These are phyloP conservation scores for Bombylius discolor DNA, from an alignment of 2,888 invertebrate species.

Conservation along the genomic window DNA sequence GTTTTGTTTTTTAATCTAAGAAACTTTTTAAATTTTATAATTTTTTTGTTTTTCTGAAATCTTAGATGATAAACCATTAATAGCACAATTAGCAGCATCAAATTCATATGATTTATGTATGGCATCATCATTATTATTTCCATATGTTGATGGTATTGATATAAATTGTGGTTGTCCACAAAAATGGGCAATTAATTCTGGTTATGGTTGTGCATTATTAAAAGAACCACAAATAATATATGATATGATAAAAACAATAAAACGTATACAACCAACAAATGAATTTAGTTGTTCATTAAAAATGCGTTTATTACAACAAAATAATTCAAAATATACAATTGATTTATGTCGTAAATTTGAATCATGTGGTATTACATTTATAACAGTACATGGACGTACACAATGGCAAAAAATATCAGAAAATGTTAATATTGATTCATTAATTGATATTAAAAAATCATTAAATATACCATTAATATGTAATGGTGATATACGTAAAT, in stretches of 20 bases:
- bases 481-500: conserved; percentile 76
- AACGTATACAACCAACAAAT: conserved; percentile 53
- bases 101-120: conserved; percentile 67
- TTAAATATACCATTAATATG: conserved; percentile 76
- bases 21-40: not conserved
- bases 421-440: conserved; percentile 53
- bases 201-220: conserved; percentile 75
- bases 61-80: conserved; percentile 65
- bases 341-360: conserved; percentile 69
- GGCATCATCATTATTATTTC: conserved; percentile 71
- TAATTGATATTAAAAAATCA: conserved; percentile 56
- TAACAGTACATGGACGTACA: conserved; percentile 89
- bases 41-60: not conserved
- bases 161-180: conserved; percentile 98
- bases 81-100: conserved; percentile 92
- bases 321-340: conserved; percentile 49
- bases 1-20: too few species aligned
- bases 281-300: conserved; percentile 81
- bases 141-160: conserved; percentile 84
- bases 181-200: conserved; percentile 83
- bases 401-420: conserved; percentile 63
- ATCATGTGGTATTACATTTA: conserved; percentile 72
- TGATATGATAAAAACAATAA: conserved; percentile 65
- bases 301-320: conserved; percentile 51
- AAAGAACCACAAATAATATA: conserved; percentile 70